A percentile compares a stretch with the other conserved stretches of the same genome.
These are phyloP conservation scores for Leptura quadrifasciata DNA, from an alignment of 2,888 invertebrate species.

Conservation along the genomic window DNA sequence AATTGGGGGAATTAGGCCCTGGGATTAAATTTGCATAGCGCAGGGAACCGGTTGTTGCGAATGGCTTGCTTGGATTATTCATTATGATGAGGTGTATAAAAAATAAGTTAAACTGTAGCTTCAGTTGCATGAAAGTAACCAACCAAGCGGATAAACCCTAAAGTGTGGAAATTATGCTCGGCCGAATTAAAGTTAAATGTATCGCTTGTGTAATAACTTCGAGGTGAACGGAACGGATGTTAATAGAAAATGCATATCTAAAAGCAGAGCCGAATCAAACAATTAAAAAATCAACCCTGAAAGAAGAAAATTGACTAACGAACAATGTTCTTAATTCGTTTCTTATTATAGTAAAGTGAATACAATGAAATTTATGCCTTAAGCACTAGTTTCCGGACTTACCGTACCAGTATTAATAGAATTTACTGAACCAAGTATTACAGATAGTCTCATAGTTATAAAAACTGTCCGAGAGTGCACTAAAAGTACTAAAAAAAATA, in stretches of 20 bases:
- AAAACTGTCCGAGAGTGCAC: too few species aligned
- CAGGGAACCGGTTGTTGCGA: constrained; percentile 34
- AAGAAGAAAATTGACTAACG: not conserved
- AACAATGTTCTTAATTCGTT: too few species aligned
- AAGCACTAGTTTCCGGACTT: too few species aligned
- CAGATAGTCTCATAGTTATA: too few species aligned
- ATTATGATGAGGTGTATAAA: constrained; percentile 20
- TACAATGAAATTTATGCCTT: too few species aligned
- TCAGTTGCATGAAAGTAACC: constrained; percentile 1
- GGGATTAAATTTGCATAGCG: constrained; percentile 35
- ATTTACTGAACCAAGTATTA: too few species aligned
- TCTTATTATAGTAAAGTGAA: too few species aligned
- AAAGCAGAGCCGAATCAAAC: not conserved
- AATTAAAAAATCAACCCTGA: not conserved
- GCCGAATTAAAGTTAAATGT: not conserved
- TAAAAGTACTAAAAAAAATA: too few species aligned
- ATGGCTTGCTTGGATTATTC: constrained; percentile 26
- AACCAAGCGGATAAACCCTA: not conserved
- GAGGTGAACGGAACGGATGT: not conserved
- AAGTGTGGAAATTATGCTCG: not conserved
- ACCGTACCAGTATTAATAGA: too few species aligned
- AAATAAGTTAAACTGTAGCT: not conserved
- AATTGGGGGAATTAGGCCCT: constrained; percentile 35
- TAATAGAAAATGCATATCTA: not conserved
- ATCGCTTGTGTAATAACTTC: not conserved